Percentiles rank a stretch among this genome's conserved stretches.
These are phyloP conservation scores for Episyrphus balteatus DNA, from an alignment of 1,140 invertebrate genomes.

Conservation along the genomic window DNA sequence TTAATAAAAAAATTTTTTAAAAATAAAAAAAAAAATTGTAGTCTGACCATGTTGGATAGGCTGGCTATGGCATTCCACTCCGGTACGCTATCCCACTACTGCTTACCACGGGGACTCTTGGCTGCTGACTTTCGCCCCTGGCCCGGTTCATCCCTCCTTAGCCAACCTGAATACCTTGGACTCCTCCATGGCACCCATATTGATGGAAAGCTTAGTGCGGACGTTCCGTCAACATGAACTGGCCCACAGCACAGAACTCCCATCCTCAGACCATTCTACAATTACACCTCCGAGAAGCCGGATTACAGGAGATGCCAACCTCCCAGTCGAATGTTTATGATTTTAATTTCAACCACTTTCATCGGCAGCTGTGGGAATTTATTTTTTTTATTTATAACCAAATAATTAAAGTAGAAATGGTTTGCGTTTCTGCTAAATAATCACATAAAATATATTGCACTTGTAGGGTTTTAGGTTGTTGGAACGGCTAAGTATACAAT, in stretches of 20 bases:
- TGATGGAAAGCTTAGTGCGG: constrained; percentile 84
- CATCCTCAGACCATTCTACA: constrained; percentile 79
- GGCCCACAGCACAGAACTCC: constrained; percentile 53
- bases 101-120: constrained; percentile 91
- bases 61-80: constrained; percentile 74
- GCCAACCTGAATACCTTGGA: constrained; percentile 72
- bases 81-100: constrained; percentile 96
- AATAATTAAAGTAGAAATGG: too few relatives aligned
- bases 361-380: too few relatives aligned
- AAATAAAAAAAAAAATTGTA: constrained; percentile 35
- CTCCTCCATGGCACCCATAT: constrained; percentile 80
- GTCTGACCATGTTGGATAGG: constrained; percentile 78
- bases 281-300: constrained; percentile 80
- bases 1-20: background rate
- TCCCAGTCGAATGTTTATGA: constrained; percentile 54
- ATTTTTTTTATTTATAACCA: too few relatives aligned
- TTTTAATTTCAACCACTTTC: too few relatives aligned
- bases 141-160: constrained; percentile 91
- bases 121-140: constrained; percentile 94
- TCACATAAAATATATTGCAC: too few relatives aligned
- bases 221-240: constrained; percentile 69
- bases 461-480: too few relatives aligned
- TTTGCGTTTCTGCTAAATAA: too few relatives aligned
- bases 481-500: too few relatives aligned
- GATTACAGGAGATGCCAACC: constrained; percentile 88